Evolutionary conservation across 2,797 vertebrate genomes (phyloP).

Genomic region (Gastrophryne carolinensis): DNA sequence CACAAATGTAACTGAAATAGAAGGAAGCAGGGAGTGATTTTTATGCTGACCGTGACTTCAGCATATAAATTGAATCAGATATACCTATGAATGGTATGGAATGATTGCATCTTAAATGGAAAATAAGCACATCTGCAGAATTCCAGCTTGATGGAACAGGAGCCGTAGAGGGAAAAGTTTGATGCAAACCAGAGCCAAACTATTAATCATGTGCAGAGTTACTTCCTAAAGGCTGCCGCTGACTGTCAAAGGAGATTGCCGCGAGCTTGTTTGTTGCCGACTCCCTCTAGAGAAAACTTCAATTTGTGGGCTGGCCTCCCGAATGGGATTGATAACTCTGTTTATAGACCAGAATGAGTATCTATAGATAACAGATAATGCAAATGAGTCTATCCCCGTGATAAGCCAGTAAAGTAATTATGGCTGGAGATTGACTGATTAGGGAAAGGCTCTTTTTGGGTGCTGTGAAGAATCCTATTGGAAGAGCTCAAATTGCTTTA

Average conservation of each 20-base stretch:
- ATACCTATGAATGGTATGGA: conserved; percentile 61
- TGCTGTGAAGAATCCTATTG: conserved; percentile 54
- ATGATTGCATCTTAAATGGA: conserved; percentile 70
- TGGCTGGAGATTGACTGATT: conserved; percentile 58
- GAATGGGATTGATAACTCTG: conserved; percentile 66
- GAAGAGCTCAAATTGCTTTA: conserved; percentile 43
- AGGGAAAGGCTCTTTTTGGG: conserved; percentile 51
- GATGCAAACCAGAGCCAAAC: conserved; percentile 68
- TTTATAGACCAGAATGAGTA: conserved; percentile 61
- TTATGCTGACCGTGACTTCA: conserved; percentile 47
- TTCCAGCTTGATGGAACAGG: conserved; percentile 62
- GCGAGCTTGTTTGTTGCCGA: conserved; percentile 64
- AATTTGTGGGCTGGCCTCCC: conserved; percentile 64
- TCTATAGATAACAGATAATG: conserved; percentile 67
- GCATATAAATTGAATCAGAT: conserved; percentile 64
- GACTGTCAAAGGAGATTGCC: conserved; percentile 66
- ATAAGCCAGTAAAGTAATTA: conserved; percentile 62
- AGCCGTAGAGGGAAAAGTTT: conserved; percentile 67
- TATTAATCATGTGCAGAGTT: conserved; percentile 68
- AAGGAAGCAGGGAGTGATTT: conserved; percentile 3
- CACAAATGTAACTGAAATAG: not conserved
- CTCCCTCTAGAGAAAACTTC: conserved; percentile 66
- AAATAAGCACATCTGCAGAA: conserved; percentile 70
- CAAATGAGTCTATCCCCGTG: conserved; percentile 60
- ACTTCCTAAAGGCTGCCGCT: conserved; percentile 65